A percentile compares a stretch with the other conserved stretches of the same genome.
phyloP scores from a whole-genome alignment of 2,888 invertebrate species.

The Polylopha cassiicola region DNA sequence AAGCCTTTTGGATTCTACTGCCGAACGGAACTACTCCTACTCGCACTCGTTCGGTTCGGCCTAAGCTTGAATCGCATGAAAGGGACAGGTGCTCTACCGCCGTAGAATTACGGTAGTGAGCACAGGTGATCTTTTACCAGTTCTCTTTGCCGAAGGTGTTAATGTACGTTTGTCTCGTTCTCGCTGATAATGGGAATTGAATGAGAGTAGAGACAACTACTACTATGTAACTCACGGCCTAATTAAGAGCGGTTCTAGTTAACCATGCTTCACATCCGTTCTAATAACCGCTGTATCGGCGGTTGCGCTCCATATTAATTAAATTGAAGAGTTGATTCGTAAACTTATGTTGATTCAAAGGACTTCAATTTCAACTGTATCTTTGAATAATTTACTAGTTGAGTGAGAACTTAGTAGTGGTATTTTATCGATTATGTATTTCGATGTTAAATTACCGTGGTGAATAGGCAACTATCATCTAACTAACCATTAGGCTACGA shows the following conservation, averaged over 20 bases:
- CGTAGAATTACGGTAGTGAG: slow-evolving; percentile 76
- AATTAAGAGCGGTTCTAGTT: slow-evolving; percentile 62
- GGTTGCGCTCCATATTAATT: slow-evolving; percentile 52
- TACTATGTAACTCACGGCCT: slow-evolving; percentile 43
- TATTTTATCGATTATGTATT: slow-evolving; percentile 12
- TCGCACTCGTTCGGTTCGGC: slow-evolving; percentile 74
- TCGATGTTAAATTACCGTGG: too few species aligned
- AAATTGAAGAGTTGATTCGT: slow-evolving; percentile 46
- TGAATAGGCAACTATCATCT: too few species aligned
- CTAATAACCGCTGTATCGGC: slow-evolving; percentile 52
- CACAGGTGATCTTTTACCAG: slow-evolving; percentile 77
- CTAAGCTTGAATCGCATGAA: slow-evolving; percentile 73
- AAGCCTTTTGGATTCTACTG: slow-evolving; percentile 35
- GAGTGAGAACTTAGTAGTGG: slow-evolving; percentile 36
- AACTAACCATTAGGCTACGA: too few species aligned
- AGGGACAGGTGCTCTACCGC: slow-evolving; percentile 75
- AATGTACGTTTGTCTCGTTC: slow-evolving; percentile 63
- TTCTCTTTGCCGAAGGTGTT: slow-evolving; percentile 59
- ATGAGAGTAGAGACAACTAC: slow-evolving; percentile 42
- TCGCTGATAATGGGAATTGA: slow-evolving; percentile 29
- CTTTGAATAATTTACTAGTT: slow-evolving; percentile 35
- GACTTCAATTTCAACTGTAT: slow-evolving; percentile 30
- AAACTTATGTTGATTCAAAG: slow-evolving; percentile 10
- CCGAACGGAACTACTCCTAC: slow-evolving; percentile 69
- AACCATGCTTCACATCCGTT: slow-evolving; percentile 63